A percentile compares a stretch with the other conserved stretches of the same genome.
phyloP scores from a whole-genome alignment of 2,113 vertebrate genomes.

The Saguinus imperator region DNA sequence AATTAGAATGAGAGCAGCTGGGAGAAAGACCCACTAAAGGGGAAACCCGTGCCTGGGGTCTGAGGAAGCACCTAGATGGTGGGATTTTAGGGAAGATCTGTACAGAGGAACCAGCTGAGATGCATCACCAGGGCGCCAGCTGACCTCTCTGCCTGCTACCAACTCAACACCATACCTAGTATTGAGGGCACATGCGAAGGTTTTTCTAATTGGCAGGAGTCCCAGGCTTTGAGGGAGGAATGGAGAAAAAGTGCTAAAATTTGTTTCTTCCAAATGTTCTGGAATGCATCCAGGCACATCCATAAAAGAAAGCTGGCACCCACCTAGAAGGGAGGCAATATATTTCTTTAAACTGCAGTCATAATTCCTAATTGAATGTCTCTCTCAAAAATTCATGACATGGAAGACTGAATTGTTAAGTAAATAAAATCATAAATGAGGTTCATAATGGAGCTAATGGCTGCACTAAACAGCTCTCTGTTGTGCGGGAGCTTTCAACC shows the following conservation, averaged over 20 bases:
- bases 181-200: background rate
- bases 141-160: background rate
- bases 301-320: constrained; percentile 67
- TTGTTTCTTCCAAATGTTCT: constrained; percentile 54
- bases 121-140: background rate
- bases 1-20: background rate
- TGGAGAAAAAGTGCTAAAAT: constrained; percentile 28
- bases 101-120: background rate
- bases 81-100: background rate
- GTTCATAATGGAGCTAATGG: constrained; percentile 42
- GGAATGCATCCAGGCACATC: constrained; percentile 41
- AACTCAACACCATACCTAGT: background rate
- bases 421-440: constrained; percentile 58
- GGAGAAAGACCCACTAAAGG: background rate
- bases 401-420: constrained; percentile 40
- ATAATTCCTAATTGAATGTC: constrained; percentile 67
- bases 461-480: constrained; percentile 36
- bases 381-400: constrained; percentile 68
- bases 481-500: background rate
- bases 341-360: constrained; percentile 50
- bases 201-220: constrained; percentile 51
- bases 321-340: background rate
- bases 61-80: background rate
- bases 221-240: constrained; percentile 39
- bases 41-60: background rate